Evolutionary conservation across 2,113 vertebrate species (phyloP).

Genomic region (Poeciliopsis turrubarensis): DNA sequence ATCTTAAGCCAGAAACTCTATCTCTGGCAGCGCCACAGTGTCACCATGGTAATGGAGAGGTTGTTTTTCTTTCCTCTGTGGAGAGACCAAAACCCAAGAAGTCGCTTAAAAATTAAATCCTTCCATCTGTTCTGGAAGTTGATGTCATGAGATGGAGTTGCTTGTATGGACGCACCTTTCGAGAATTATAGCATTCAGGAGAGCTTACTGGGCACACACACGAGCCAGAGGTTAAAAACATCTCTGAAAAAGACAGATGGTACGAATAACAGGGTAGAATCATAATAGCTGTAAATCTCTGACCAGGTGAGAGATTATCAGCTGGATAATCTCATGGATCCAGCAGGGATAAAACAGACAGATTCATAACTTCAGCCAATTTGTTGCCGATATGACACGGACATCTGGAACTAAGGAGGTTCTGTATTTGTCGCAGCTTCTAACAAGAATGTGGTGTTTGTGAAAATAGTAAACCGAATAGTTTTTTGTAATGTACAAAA

Average conservation of each 20-base stretch:
- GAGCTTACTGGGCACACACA: conserved; percentile 18
- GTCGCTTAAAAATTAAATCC: conserved; percentile 20
- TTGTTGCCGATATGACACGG: background rate
- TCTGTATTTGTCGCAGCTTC: background rate
- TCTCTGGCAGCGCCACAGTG: conserved; percentile 1
- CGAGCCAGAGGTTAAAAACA: background rate
- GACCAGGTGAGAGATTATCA: conserved; percentile 32
- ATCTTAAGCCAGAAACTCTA: conserved; percentile 2
- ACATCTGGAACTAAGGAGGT: background rate
- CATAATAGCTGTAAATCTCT: conserved; percentile 18
- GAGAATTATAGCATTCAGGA: conserved; percentile 23
- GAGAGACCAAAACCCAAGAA: conserved; percentile 39
- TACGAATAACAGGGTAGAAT: conserved; percentile 14
- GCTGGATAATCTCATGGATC: conserved; percentile 10
- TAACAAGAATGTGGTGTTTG: background rate
- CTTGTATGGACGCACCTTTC: conserved; percentile 20
- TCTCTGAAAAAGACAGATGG: background rate
- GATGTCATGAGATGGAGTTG: conserved; percentile 16
- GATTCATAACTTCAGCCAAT: background rate
- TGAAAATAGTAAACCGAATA: background rate
- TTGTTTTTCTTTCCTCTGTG: background rate
- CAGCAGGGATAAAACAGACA: background rate
- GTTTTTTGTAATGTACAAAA: no score
- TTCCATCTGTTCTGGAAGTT: conserved; percentile 1
- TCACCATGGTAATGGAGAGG: background rate